Base-by-base conservation (phyloP, 2,888 invertebrate genomes). In the Pristionchus maxplancki region DNA sequence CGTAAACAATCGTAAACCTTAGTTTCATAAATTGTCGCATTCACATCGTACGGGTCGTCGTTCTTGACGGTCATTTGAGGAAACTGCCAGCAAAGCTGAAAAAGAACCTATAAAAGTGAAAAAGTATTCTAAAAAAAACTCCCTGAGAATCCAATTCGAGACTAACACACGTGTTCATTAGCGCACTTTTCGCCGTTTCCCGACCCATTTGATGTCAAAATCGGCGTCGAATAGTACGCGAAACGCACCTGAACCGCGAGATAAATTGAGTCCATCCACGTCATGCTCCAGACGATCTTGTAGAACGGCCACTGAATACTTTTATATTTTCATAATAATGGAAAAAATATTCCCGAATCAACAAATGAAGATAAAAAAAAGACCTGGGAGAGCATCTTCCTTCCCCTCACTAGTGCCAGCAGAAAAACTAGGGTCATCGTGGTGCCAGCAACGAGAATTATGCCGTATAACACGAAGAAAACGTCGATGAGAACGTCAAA, bases 211-310 rank as follows among this genome's bases (percentile, higher is more conserved):
- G n/a, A 20, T 1, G 8, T 40, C 8, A 40, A 40, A 17, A 0
- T 34, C n/a, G 0, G 8, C 11, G 9, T 37, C 17, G 13, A 37
- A 37, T 1, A 37, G 17, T 50, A 4, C 28, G 2, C 11, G 62
- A 28, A 62, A 62, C 1, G n/a, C 34, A 74, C 74, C 74, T 37
- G 40, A 74, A 40, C 9, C 1, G 40, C n/a, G 74, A 74, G 74
- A 40, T 74, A 74, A 24, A 74, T 74, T 11, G 74, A 17, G 74
- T 74, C 74, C 74, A 74, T 37, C 40, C 74, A 74, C 40, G 74
- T 74, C 74, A 74, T 74, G 44, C 74, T 74, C 74, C 74, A 74
- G n/a, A 74, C 74, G 24, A 74, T 74, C 74, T 74, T 74, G 74
- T 74, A 74, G n/a, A 74, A 74, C 17, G 74, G 74, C 74, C 74